Evolutionary conservation across 2,113 vertebrate genomes (phyloP).

Genomic region (Neodon shergylaensis): DNA sequence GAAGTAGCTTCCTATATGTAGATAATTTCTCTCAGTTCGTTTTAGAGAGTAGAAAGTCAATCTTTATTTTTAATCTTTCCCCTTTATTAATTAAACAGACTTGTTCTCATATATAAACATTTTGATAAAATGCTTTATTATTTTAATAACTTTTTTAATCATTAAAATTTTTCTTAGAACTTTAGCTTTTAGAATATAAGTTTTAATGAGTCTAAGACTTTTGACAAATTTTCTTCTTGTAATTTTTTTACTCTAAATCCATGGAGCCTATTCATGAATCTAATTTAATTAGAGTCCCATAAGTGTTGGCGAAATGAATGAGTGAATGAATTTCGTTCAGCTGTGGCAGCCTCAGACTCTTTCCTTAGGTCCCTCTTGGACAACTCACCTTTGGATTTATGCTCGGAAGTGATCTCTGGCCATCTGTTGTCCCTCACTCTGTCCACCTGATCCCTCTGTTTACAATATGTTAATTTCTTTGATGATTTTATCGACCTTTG

Average conservation of each 20-base stretch:
- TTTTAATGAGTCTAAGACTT: neutral
- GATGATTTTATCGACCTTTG: conserved; percentile 60
- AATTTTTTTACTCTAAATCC: neutral
- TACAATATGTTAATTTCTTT: conserved; percentile 61
- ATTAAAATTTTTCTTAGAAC: neutral
- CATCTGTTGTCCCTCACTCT: conserved; percentile 53
- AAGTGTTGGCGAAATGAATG: neutral
- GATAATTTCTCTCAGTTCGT: neutral
- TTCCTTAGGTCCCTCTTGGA: neutral
- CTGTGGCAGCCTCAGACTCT: neutral
- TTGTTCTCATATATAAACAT: neutral
- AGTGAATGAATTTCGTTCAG: neutral
- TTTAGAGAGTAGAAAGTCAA: conserved; percentile 29
- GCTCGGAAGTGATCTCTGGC: conserved; percentile 40
- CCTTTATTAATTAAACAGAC: neutral
- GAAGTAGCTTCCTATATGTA: conserved; percentile 11
- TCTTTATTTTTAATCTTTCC: conserved; percentile 19
- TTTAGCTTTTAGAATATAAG: neutral
- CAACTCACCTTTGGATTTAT: neutral
- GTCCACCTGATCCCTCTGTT: conserved; percentile 65
- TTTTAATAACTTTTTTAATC: conserved; percentile 13
- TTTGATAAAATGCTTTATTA: neutral
- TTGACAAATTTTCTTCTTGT: neutral
- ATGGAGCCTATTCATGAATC: neutral
- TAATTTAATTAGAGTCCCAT: neutral